Evolutionary conservation across 2,113 vertebrate genomes (phyloP).

Genomic region (Hydrolagus affinis): DNA sequence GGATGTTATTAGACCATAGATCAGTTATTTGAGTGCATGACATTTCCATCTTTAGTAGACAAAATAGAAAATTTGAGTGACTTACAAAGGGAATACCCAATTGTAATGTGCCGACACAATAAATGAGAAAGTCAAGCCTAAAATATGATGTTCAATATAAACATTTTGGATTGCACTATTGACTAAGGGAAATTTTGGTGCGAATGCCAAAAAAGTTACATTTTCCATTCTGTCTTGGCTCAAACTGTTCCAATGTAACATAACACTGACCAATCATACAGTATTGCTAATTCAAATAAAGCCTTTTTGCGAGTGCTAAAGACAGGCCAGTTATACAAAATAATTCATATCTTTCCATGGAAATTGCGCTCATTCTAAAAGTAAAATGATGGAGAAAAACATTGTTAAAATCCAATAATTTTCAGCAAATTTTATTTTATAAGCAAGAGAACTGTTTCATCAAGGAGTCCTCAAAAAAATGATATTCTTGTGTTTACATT

Average conservation of each 20-base stretch:
- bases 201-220: background rate
- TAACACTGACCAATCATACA: background rate
- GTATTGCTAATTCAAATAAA: background rate
- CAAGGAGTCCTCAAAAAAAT: background rate
- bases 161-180: background rate
- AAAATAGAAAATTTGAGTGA: too few relatives aligned
- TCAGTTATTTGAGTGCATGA: background rate
- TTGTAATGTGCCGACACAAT: too few relatives aligned
- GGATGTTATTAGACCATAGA: background rate
- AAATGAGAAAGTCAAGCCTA: background rate
- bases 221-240: background rate
- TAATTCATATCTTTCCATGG: background rate
- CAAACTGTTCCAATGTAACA: background rate
- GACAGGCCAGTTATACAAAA: background rate
- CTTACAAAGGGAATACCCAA: too few relatives aligned
- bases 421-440: background rate
- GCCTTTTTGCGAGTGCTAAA: background rate
- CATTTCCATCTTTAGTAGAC: too few relatives aligned
- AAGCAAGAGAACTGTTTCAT: background rate
- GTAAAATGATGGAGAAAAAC: background rate
- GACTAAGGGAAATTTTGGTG: background rate
- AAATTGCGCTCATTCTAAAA: background rate
- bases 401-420: background rate
- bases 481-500: too few relatives aligned
- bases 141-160: background rate